Evolutionary conservation across 1,140 invertebrate species (phyloP), one percentile per base, ranked within the genome.

Genomic region (Bilobella aurantiaca): DNA sequence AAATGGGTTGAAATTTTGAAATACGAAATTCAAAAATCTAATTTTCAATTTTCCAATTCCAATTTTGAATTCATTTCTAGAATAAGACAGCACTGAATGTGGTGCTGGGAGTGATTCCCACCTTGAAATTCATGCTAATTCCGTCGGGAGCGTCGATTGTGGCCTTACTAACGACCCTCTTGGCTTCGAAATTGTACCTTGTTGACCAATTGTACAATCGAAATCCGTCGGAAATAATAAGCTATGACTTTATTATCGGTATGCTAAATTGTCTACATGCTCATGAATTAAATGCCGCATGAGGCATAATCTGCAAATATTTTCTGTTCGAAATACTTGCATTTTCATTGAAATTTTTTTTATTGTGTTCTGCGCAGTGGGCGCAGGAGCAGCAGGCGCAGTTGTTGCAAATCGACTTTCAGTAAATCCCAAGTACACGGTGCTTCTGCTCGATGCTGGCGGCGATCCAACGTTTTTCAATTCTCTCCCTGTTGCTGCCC

Each of bases 361-460:
- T n/a, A 14, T n/a, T 14, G 14, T 14, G 47, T 21, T n/a, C n/a
- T 23, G 2, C 42, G 14, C 32, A 62, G 60, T 62, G 34, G 66
- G 66, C 31, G 49, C 21, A 12, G 66, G 66, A 3, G 37, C 61
- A 5, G 62, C 61, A 1, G 66, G 66, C 1, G n/a, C 30, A 3
- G 62, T 67, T 18, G 18, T 67, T 16, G 66, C 66, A 1, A 67
- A 59, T 34, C 18, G 64, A 42, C 21, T 69, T 42, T 63, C 68
- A 23, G 32, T 14, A 27, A 34, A 23, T 58, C 16, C 23, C 1
- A 42, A 23, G 2, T 64, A 31, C 16, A 75, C 61, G 14, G 75
- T 79, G 5, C 67, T 79, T n/a, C 64, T 79, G 23, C n/a, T 80
- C 16, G 78, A 80, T 72, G 77, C 77, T 29, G 78, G 78, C 1